Conservation (phyloP, 2,888 invertebrate species). For the Aelia acuminata region DNA sequence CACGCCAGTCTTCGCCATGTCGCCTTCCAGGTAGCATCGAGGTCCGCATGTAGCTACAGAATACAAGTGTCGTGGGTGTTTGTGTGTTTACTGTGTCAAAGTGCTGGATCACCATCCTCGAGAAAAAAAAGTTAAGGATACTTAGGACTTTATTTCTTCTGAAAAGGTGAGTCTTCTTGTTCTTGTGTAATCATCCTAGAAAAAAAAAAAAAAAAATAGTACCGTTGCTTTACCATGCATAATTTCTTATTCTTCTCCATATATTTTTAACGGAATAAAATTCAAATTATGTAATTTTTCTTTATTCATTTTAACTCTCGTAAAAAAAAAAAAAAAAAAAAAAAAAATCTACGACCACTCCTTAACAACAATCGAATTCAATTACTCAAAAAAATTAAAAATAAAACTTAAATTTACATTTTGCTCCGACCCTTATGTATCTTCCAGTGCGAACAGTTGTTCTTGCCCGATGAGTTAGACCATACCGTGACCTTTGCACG, state of each 20-base stretch:
- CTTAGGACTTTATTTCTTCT: neutral
- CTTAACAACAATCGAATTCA: too few species aligned
- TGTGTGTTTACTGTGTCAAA: neutral
- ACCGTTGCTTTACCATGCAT: too few species aligned
- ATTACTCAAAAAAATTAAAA: too few species aligned
- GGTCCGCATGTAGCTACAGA: neutral
- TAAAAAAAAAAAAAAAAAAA: too few species aligned
- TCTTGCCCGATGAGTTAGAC: neutral
- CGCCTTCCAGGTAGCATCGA: neutral
- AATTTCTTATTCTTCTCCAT: too few species aligned
- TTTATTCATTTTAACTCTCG: too few species aligned
- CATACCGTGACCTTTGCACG: conserved; percentile 21
- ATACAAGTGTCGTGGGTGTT: conserved; percentile 29
- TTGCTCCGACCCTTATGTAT: too few species aligned
- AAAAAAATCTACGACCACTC: too few species aligned
- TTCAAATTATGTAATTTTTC: too few species aligned
- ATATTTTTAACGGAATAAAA: too few species aligned
- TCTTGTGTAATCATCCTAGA: neutral
- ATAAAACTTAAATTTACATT: too few species aligned
- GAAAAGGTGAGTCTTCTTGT: neutral
- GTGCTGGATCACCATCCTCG: neutral
- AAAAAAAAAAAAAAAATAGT: too few species aligned
- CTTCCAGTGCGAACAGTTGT: neutral
- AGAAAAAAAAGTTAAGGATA: neutral
- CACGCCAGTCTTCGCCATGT: conserved; percentile 18